These are phyloP conservation scores for Eptatretus burgeri DNA, from an alignment of 2,113 vertebrate species.

Conservation along the genomic window DNA sequence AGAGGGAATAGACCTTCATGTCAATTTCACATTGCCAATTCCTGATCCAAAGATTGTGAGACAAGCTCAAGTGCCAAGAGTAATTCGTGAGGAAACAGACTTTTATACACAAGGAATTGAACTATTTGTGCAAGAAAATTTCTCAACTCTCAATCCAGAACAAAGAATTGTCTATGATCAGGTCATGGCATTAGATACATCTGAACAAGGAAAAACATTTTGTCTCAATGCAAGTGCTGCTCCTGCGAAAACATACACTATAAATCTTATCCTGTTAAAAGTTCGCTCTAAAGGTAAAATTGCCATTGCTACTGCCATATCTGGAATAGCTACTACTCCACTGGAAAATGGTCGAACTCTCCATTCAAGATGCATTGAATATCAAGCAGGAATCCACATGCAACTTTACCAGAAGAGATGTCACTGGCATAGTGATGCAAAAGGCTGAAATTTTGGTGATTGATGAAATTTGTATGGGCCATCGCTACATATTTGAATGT, in stretches of 20 bases:
- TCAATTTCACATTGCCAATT: neutral
- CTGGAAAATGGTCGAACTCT: conserved; percentile 4
- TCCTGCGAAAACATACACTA: neutral
- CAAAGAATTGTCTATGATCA: neutral
- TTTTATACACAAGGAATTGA: neutral
- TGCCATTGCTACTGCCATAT: neutral
- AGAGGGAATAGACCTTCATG: neutral
- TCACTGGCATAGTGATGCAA: neutral
- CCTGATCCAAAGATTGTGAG: neutral
- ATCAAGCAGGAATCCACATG: neutral
- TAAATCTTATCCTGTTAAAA: conserved; percentile 1
- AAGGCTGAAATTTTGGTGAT: neutral
- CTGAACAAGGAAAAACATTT: neutral
- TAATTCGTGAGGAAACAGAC: neutral
- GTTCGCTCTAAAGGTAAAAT: neutral
- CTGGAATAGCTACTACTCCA: neutral
- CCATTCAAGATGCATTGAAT: neutral
- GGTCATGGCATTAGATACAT: neutral
- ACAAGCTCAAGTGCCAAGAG: conserved; percentile 1
- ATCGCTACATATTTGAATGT: neutral
- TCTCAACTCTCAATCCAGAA: neutral
- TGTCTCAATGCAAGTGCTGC: neutral
- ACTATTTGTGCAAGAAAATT: neutral
- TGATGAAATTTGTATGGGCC: conserved; percentile 1
- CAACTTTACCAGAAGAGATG: neutral